phyloP scores from a whole-genome alignment of 2,888 invertebrate species.

The Lordiphosa andalusiaca region DNA sequence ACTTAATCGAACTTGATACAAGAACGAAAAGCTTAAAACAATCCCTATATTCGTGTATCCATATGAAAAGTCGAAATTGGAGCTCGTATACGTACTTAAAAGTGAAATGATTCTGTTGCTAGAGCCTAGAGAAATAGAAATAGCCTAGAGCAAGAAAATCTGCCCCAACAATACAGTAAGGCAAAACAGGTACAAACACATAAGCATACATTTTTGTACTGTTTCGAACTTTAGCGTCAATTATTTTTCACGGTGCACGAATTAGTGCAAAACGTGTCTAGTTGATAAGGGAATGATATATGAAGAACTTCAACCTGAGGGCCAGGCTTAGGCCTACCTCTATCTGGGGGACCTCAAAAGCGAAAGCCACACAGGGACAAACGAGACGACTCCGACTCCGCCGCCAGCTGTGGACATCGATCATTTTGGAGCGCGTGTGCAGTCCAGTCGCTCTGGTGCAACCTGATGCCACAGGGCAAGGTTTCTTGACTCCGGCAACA shows the following conservation, averaged over 20 bases:
- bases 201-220: too few relatives aligned
- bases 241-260: constrained; percentile 32
- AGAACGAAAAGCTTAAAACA: too few relatives aligned
- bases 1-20: too few relatives aligned
- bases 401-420: constrained; percentile 46
- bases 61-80: too few relatives aligned
- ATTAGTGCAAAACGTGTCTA: constrained; percentile 62
- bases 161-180: too few relatives aligned
- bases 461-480: constrained; percentile 67
- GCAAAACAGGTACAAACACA: too few relatives aligned
- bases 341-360: constrained; percentile 42
- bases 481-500: constrained; percentile 26
- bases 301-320: constrained; percentile 29
- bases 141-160: too few relatives aligned
- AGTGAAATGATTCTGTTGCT: too few relatives aligned
- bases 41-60: too few relatives aligned
- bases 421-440: constrained; percentile 65
- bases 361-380: constrained; percentile 18
- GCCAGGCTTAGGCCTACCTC: constrained; percentile 13
- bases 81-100: too few relatives aligned
- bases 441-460: constrained; percentile 49
- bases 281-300: constrained; percentile 64
- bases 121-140: too few relatives aligned
- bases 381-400: neutral
- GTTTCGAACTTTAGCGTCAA: constrained; percentile 8